phyloP scores from a whole-genome alignment of 2,113 vertebrate genomes.

The Tenrec ecaudatus region DNA sequence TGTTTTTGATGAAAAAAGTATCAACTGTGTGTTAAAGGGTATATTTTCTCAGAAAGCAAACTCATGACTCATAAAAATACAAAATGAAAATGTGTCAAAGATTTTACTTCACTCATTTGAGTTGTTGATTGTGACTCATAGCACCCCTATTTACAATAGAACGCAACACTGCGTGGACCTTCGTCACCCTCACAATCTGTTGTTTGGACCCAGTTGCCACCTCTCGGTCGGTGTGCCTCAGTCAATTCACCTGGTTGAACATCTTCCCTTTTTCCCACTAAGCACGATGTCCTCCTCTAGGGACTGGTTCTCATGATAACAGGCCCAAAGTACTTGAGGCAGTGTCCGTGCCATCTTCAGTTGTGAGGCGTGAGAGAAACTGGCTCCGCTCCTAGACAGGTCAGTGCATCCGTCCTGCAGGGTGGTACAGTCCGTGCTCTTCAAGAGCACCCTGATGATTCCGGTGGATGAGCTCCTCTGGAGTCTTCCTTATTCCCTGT shows the following conservation, averaged over 20 bases:
- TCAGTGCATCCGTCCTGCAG: too few relatives aligned
- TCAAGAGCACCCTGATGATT: not conserved
- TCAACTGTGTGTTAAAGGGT: not conserved
- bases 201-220: not conserved
- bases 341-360: not conserved
- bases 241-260: not conserved
- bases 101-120: conserved; percentile 3
- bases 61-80: not conserved
- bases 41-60: conserved; percentile 17
- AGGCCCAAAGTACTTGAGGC: not conserved
- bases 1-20: not conserved
- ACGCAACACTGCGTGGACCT: not conserved
- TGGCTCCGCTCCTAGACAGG: too few relatives aligned
- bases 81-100: not conserved
- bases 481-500: too few relatives aligned
- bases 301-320: not conserved
- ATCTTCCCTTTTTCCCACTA: not conserved
- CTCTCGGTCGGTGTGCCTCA: not conserved
- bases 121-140: not conserved
- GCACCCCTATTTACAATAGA: not conserved
- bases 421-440: too few relatives aligned
- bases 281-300: not conserved
- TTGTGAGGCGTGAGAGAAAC: not conserved
- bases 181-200: not conserved
- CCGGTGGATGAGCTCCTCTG: not conserved